Evolutionary conservation across 2,797 vertebrate species (phyloP), one percentile per base, ranked within the genome.

Genomic region (Oreochromis grahami): DNA sequence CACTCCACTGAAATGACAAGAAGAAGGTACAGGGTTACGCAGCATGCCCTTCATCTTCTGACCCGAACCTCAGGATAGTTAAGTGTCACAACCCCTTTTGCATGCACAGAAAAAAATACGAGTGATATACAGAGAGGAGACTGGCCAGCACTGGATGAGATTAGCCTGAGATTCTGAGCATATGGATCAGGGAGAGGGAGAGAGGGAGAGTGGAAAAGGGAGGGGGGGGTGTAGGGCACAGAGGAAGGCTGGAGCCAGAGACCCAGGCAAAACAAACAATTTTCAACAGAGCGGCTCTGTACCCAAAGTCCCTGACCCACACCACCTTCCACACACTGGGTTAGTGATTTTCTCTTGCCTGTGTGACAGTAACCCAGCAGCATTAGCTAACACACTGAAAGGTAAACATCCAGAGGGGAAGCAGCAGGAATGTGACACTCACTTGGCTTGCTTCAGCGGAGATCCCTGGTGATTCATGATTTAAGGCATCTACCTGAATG

Each of bases 251-350:
- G 89, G 87, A 93, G 94, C 84, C 93, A 94, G 90, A 83, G 94
- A 78, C 88, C 79, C 86, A 88, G 82, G 94, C 82, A 96, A 94
- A 94, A 94, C 93, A 97, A 96, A 97, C 95, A 96, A 91, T 88
- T 88, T 87, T 91, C 81, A 95, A 97, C 95, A 97, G 95, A 95
- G 94, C 76, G 8, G 82, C 95, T 95, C 95, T 97, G 95, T 97
- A 88, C 92, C 84, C 72, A 76, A 93, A 93, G 93, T 95, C 94
- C 92, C 90, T 95, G 94, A 95, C 93, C 95, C 87, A 84, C 88
- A 90, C 85, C 90, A 84, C 88, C 87, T 85, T 92, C 85, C 84
- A 84, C 91, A 94, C 79, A 89, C 91, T 88, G 82, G 82, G 82
- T 95, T 92, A 95, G 93, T 81, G 87, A 95, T 94, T 94, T 79